Evolutionary conservation across 2,113 vertebrate species (phyloP).

Genomic region (Alces alces): DNA sequence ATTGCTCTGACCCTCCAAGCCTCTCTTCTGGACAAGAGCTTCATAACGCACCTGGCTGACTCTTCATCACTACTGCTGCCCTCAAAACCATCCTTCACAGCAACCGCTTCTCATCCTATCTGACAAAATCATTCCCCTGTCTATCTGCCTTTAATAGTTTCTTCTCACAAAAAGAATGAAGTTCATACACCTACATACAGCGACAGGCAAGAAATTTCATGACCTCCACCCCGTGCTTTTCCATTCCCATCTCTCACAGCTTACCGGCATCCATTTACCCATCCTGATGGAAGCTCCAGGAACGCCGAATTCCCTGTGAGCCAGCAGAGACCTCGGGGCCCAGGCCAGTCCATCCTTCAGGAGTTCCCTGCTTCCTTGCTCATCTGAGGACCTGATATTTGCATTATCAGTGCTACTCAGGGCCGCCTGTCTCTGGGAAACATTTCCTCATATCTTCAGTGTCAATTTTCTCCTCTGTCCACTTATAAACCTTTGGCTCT

Average conservation of each 20-base stretch:
- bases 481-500: background rate
- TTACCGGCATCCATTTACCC: background rate
- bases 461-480: background rate
- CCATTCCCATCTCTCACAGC: background rate
- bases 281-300: background rate
- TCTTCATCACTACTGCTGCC: background rate
- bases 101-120: background rate
- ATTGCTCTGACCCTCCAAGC: rapidly evolving
- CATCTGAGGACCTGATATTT: background rate
- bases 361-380: background rate
- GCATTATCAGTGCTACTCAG: background rate
- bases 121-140: background rate
- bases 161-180: background rate
- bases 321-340: background rate
- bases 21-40: background rate
- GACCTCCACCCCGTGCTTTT: background rate
- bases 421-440: background rate
- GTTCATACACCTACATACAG: background rate
- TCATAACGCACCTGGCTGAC: background rate
- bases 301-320: background rate
- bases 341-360: background rate
- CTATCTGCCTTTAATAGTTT: background rate
- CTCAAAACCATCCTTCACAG: background rate
- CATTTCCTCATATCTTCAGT: background rate
- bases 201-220: background rate